Evolutionary conservation across 2,888 invertebrate genomes (phyloP).

Genomic region (Drosophila aldrichi): DNA sequence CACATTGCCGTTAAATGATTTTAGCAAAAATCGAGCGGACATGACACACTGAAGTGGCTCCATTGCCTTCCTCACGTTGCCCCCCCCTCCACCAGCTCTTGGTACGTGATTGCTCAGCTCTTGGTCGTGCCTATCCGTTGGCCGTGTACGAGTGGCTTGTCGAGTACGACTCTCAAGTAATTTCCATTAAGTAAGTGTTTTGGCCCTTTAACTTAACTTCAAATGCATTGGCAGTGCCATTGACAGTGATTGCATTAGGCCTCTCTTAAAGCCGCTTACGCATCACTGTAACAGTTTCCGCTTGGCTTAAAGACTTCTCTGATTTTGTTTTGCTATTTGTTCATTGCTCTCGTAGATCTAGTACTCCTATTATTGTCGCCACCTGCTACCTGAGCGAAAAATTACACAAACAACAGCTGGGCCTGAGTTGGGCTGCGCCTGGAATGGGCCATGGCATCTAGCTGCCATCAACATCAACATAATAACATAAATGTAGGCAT

Average conservation of each 20-base stretch:
- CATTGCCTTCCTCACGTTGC: constrained; percentile 13
- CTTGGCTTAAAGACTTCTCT: constrained; percentile 36
- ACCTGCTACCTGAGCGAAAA: constrained; percentile 52
- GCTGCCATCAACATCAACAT: constrained; percentile 49
- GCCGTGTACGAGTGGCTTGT: constrained; percentile 53
- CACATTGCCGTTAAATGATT: constrained; percentile 79
- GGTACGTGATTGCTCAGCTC: constrained; percentile 75
- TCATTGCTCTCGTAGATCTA: neutral
- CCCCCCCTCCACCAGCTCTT: constrained; percentile 3
- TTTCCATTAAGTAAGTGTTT: constrained; percentile 81
- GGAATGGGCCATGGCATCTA: constrained; percentile 29
- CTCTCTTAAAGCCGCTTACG: constrained; percentile 49
- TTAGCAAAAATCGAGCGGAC: constrained; percentile 79
- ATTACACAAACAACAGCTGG: constrained; percentile 65
- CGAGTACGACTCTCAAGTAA: constrained; percentile 69
- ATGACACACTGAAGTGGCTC: constrained; percentile 79
- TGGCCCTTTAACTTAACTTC: constrained; percentile 64
- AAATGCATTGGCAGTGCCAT: constrained; percentile 66
- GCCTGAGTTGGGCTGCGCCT: neutral
- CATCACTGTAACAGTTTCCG: constrained; percentile 42
- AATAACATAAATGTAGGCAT: constrained; percentile 58
- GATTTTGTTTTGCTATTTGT: neutral
- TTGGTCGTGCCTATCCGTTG: constrained; percentile 56
- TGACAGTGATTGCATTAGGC: constrained; percentile 71
- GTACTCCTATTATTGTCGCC: constrained; percentile 13